Evolutionary conservation across 2,797 vertebrate species (phyloP).

Genomic region (Alauda arvensis): DNA sequence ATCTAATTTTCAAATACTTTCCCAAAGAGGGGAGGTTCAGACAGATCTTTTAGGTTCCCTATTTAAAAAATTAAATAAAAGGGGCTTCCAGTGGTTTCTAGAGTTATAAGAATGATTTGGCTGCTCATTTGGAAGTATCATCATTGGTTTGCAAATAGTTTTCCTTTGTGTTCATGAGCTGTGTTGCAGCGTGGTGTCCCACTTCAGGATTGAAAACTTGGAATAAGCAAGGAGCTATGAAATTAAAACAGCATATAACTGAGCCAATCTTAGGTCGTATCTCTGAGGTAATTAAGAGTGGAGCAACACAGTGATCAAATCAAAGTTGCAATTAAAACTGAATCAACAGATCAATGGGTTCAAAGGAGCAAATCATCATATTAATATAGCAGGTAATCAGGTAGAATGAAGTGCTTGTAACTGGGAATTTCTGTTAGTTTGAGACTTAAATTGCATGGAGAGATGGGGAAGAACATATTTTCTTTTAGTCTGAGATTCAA

Average conservation of each 20-base stretch:
- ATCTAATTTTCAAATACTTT: not conserved
- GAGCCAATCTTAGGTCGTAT: conserved; percentile 29
- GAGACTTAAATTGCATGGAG: not conserved
- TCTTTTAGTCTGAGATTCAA: not conserved
- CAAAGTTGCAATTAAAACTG: conserved; percentile 60
- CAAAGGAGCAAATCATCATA: conserved; percentile 58
- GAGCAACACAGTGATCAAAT: conserved; percentile 60
- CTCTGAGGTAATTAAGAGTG: conserved; percentile 57
- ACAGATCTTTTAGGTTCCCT: not conserved
- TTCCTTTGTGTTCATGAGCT: not conserved
- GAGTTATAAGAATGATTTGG: not conserved
- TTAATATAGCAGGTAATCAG: conserved; percentile 56
- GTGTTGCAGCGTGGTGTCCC: not conserved
- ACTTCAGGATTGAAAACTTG: not conserved
- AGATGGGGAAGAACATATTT: not conserved
- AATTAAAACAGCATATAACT: conserved; percentile 42
- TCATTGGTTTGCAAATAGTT: not conserved
- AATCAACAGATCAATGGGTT: conserved; percentile 64
- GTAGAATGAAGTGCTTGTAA: conserved; percentile 46
- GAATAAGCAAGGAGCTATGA: conserved; percentile 36
- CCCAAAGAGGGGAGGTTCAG: not conserved
- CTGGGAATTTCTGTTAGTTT: conserved; percentile 36
- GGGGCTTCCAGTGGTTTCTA: not conserved
- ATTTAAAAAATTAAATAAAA: not conserved
- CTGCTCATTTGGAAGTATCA: not conserved